These are phyloP conservation scores for Scelioninae gen. 2 DNA, from an alignment of 2,888 invertebrate genomes.

Conservation along the genomic window DNA sequence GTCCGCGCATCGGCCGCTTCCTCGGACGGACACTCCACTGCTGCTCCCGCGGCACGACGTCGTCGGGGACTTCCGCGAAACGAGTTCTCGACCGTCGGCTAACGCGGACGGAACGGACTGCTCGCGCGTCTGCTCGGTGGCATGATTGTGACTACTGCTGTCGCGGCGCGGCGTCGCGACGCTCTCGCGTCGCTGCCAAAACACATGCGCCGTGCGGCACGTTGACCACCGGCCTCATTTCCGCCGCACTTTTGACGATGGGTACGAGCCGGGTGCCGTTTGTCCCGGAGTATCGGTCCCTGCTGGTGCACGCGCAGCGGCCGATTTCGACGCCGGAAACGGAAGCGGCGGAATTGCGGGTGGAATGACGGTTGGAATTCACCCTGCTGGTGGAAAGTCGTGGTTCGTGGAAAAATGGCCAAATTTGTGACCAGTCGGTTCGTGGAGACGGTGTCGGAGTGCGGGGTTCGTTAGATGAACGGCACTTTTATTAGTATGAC, in stretches of 20 bases:
- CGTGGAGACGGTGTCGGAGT: too few relatives aligned
- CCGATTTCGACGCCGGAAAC: too few relatives aligned
- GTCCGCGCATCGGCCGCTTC: conserved; percentile 64
- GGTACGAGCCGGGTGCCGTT: conserved; percentile 40
- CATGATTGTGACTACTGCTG: conserved; percentile 73
- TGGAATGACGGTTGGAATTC: too few relatives aligned
- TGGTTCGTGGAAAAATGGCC: too few relatives aligned
- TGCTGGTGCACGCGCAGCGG: too few relatives aligned
- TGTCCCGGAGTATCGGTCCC: too few relatives aligned
- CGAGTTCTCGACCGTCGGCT: conserved; percentile 60
- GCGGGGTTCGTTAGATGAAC: too few relatives aligned
- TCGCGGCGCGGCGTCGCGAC: conserved; percentile 70
- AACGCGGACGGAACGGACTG: conserved; percentile 65
- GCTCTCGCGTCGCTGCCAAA: conserved; percentile 62
- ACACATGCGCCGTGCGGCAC: conserved; percentile 68
- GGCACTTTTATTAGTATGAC: too few relatives aligned
- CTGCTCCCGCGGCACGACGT: neutral
- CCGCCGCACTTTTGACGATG: conserved; percentile 42
- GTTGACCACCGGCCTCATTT: conserved; percentile 57
- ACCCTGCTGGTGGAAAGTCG: too few relatives aligned
- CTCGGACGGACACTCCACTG: too few relatives aligned
- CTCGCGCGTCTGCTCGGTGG: conserved; percentile 73
- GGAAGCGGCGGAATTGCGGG: too few relatives aligned
- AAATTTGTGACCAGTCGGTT: too few relatives aligned
- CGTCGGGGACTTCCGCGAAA: neutral